These are phyloP conservation scores for Cuculus canorus DNA, from an alignment of 2,797 vertebrate genomes.

Conservation along the genomic window DNA sequence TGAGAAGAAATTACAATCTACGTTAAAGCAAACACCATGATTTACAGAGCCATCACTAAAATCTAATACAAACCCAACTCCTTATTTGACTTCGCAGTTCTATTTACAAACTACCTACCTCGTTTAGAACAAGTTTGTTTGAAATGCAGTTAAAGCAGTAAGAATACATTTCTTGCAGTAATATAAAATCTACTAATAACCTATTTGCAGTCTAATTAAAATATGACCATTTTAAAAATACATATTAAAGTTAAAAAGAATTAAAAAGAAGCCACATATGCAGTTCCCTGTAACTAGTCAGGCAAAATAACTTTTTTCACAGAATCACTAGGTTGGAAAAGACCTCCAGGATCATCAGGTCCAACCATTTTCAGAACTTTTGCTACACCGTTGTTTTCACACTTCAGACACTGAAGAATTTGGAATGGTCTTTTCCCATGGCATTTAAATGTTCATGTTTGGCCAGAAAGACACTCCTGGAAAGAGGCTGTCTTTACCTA, in stretches of 20 bases:
- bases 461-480: not conserved
- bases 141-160: not conserved
- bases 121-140: not conserved
- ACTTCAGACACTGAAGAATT: not conserved
- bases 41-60: not conserved
- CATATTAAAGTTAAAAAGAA: not conserved
- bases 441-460: not conserved
- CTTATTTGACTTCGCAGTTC: not conserved
- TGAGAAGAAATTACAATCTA: not conserved
- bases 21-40: not conserved
- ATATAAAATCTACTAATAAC: not conserved
- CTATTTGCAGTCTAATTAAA: not conserved
- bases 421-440: accelerated
- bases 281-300: not conserved
- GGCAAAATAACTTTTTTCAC: not conserved
- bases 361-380: too few relatives aligned
- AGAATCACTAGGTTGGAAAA: too few relatives aligned
- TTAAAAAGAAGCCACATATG: not conserved
- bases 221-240: not conserved
- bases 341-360: too few relatives aligned
- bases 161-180: not conserved
- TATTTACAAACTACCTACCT: not conserved
- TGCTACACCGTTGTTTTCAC: not conserved
- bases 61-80: not conserved
- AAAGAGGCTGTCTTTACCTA: not conserved